A percentile compares a stretch with the other conserved stretches of the same genome.
Evolutionary conservation across 2,113 vertebrate genomes (phyloP).

Genomic region (Labeo rohita): DNA sequence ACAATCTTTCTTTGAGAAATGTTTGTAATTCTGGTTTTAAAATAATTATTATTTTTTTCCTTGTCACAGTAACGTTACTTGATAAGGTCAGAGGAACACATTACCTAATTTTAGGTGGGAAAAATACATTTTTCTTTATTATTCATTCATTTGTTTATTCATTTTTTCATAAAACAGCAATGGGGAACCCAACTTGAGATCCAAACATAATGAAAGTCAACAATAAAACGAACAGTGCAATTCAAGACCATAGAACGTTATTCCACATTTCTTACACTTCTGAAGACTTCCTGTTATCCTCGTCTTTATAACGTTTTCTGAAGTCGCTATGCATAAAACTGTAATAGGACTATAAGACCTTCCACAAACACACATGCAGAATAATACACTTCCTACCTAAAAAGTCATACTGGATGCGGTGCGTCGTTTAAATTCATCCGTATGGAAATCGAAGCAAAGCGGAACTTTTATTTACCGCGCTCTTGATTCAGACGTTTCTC

Average conservation of each 20-base stretch:
- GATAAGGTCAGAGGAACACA: too few relatives aligned
- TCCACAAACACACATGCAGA: background rate
- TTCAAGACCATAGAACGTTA: background rate
- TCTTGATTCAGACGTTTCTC: background rate
- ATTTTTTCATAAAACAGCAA: background rate
- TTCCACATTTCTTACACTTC: background rate
- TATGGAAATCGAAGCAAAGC: slow-evolving; percentile 58
- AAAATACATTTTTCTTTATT: too few relatives aligned
- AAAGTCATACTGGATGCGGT: slow-evolving; percentile 56
- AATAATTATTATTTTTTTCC: background rate
- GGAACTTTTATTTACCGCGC: slow-evolving; percentile 9
- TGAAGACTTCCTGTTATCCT: background rate
- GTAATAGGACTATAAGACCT: background rate
- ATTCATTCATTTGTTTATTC: background rate
- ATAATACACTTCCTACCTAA: slow-evolving; percentile 56
- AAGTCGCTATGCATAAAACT: background rate
- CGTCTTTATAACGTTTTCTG: background rate
- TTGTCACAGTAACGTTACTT: too few relatives aligned
- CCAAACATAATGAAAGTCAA: background rate
- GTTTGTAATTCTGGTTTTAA: background rate
- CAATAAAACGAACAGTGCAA: background rate
- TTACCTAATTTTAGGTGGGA: too few relatives aligned
- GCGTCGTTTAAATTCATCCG: slow-evolving; percentile 60
- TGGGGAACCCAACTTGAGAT: background rate
- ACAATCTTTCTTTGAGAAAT: background rate